phyloP scores from a whole-genome alignment of 2,797 vertebrate genomes.

The Limnodromus scolopaceus region DNA sequence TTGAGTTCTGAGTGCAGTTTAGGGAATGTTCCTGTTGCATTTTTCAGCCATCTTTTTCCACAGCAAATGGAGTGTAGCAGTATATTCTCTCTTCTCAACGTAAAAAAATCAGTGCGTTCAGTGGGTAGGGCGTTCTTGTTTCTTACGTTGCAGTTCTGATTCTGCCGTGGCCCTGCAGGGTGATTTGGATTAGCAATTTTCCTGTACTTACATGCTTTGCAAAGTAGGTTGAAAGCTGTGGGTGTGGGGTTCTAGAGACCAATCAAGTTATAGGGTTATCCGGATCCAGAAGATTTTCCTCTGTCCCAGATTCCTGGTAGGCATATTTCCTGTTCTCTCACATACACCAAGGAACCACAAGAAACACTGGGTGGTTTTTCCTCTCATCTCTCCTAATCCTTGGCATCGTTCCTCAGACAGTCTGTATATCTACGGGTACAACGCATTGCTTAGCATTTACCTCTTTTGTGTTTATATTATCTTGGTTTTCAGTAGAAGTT shows the following conservation, averaged over 20 bases:
- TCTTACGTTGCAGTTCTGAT: background rate
- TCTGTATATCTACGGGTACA: background rate
- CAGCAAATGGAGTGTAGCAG: background rate
- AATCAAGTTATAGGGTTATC: background rate
- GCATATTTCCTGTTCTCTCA: background rate
- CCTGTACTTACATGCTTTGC: background rate
- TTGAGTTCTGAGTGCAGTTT: background rate
- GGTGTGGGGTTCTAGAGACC: background rate
- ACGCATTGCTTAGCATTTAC: background rate
- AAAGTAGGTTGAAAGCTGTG: background rate
- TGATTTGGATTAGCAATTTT: background rate
- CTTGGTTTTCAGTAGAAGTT: background rate
- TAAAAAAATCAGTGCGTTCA: background rate
- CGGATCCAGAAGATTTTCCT: background rate
- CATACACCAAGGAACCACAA: background rate
- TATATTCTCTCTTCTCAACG: background rate
- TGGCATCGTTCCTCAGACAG: background rate
- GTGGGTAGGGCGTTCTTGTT: background rate
- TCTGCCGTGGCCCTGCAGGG: background rate
- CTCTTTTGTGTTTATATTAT: background rate
- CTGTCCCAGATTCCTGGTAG: background rate
- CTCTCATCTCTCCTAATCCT: background rate
- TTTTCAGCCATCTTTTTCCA: background rate
- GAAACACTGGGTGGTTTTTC: background rate
- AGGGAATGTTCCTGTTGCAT: background rate